Evolutionary conservation across 1,140 invertebrate species (phyloP).

Genomic region (Ladona fulva): DNA sequence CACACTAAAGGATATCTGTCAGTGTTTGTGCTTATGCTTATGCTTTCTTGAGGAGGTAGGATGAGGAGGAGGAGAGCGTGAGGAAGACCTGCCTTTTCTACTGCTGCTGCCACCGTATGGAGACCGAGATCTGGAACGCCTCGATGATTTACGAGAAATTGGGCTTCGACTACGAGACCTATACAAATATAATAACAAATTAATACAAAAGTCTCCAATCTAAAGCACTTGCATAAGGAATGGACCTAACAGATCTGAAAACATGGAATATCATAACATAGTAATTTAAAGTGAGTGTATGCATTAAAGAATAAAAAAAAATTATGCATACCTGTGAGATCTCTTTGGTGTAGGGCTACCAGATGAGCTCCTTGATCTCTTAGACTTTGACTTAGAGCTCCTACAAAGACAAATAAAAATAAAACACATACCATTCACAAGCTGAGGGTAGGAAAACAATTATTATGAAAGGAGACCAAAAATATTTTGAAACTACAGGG

Average conservation of each 20-base stretch:
- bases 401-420: conserved; percentile 17
- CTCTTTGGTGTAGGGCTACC: conserved; percentile 24
- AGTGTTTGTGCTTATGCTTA: conserved; percentile 45
- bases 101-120: background rate
- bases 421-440: too few species aligned
- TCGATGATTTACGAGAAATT: conserved; percentile 17
- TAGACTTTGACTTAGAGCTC: conserved; percentile 31
- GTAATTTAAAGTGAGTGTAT: background rate
- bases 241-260: too few species aligned
- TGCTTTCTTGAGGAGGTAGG: conserved; percentile 39
- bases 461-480: too few species aligned
- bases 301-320: background rate
- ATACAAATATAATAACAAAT: conserved; percentile 13
- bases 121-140: conserved; percentile 18
- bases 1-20: background rate
- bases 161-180: conserved; percentile 41
- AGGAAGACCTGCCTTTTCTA: background rate
- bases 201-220: background rate
- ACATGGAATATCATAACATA: background rate
- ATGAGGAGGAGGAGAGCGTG: conserved; percentile 28
- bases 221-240: background rate
- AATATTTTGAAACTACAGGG: too few species aligned
- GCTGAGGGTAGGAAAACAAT: too few species aligned
- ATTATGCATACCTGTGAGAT: conserved; percentile 25
- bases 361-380: conserved; percentile 27